Evolutionary conservation across 2,113 vertebrate genomes (phyloP).

Genomic region (Ranitomeya imitator): DNA sequence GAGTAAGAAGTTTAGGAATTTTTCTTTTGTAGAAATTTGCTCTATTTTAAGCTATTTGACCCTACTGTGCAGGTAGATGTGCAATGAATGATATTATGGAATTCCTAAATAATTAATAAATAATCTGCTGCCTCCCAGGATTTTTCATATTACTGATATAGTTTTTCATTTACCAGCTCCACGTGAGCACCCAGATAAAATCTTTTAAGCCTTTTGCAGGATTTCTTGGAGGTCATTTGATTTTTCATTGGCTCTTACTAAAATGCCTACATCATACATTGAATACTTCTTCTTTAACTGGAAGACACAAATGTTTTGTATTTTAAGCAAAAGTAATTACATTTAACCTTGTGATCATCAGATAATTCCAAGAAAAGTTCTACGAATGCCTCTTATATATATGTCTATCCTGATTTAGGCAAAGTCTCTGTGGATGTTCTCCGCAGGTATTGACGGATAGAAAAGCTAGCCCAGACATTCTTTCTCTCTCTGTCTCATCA

Average conservation of each 20-base stretch:
- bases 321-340: background rate
- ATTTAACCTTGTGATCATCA: background rate
- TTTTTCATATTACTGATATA: background rate
- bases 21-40: background rate
- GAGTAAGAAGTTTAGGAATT: too few species aligned
- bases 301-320: background rate
- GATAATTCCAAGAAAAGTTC: constrained; percentile 17
- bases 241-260: background rate
- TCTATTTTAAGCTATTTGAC: background rate
- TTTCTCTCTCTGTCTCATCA: constrained; percentile 15
- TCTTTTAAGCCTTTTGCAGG: background rate
- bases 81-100: too few species aligned
- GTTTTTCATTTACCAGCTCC: background rate
- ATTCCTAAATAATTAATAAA: background rate
- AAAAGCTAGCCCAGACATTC: background rate
- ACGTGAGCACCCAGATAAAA: background rate
- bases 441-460: constrained; percentile 8
- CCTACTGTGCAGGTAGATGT: background rate
- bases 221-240: background rate
- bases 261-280: background rate
- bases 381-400: background rate
- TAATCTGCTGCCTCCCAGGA: background rate
- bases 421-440: constrained; percentile 12
- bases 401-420: background rate
- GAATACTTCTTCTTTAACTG: background rate